Evolutionary conservation across 2,797 vertebrate genomes (phyloP), one percentile per base, ranked within the genome.

Genomic region (Gadopsis bispinosus): DNA sequence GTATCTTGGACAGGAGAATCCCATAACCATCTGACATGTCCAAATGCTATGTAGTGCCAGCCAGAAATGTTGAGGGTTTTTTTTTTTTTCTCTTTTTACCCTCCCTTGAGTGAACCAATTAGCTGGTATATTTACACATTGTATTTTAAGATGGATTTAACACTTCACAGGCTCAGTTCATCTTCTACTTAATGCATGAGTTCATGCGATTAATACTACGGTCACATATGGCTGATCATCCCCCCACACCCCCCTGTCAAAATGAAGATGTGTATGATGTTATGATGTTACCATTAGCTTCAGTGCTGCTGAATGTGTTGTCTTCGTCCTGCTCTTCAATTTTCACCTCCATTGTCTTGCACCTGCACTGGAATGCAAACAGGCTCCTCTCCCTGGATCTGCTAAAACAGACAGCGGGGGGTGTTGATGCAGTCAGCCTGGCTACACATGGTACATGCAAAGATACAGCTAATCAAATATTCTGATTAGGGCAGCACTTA

Each of bases 281-380:
- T 8, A 9, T 16, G 63, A 73, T 88, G 84, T 96, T 94, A 97
- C 98, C 97, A 95, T 99, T 99, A 66, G 97, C 96, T 95, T 99
- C 98, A 47, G 96, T 96, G 92, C 95, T 98, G 92, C 97, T 96
- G 91, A 99, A 99, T 85, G 97, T 94, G 86, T 95, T 96, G 69
- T 99, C 98, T 85, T 95, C 93, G 77, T 96, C 95, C 90, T 97
- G 96, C 75, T 97, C 96, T 79, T 99, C 96, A 83, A 95, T 96
- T 94, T 99, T 97, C 91, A 97, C 97, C 95, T 99, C 98, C 98
- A 99, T 99, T 93, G 94, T 95, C 85, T 94, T 93, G 89, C 86
- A 89, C 86, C 85, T 90, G 89, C 90, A 75, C 86, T 81, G 77
- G 85, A 92, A 90, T 87, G 86, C 81, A 91, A 93, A 93, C 79